These are phyloP conservation scores for Serinus canaria DNA, from an alignment of 2,113 vertebrate genomes.

Conservation along the genomic window DNA sequence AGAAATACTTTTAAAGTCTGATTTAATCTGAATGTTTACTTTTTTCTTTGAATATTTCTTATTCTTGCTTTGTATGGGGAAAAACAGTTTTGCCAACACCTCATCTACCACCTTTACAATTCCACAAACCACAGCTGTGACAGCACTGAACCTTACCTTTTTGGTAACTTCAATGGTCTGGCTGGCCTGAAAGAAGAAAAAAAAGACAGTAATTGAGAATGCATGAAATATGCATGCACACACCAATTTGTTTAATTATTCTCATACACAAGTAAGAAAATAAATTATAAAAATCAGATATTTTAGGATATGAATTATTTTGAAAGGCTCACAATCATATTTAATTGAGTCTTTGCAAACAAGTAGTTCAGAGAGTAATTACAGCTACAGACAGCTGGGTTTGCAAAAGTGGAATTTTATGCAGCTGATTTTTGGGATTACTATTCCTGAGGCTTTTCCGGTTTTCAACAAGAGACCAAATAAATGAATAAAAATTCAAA, in stretches of 20 bases:
- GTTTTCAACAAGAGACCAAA: background rate
- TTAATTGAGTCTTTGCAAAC: background rate
- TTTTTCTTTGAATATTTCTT: background rate
- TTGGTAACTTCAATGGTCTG: constrained; percentile 91
- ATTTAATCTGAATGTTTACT: background rate
- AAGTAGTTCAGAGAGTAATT: constrained; percentile 21
- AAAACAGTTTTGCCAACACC: background rate
- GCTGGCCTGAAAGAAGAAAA: constrained; percentile 79
- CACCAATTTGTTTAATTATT: background rate
- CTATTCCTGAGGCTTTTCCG: background rate
- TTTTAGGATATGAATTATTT: background rate
- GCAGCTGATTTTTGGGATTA: constrained; percentile 2
- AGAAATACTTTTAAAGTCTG: background rate
- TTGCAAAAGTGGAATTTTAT: constrained; percentile 24
- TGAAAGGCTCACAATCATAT: background rate
- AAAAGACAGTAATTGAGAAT: constrained; percentile 54
- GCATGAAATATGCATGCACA: background rate
- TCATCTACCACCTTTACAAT: background rate
- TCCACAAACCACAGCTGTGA: background rate
- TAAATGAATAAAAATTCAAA: background rate
- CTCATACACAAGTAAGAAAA: background rate
- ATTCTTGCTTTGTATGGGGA: background rate
- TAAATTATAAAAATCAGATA: background rate
- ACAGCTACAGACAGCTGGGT: constrained; percentile 4
- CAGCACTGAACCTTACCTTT: constrained; percentile 82